Evolutionary conservation across 1,140 invertebrate genomes (phyloP).

Genomic region (Caerostris darwini): DNA sequence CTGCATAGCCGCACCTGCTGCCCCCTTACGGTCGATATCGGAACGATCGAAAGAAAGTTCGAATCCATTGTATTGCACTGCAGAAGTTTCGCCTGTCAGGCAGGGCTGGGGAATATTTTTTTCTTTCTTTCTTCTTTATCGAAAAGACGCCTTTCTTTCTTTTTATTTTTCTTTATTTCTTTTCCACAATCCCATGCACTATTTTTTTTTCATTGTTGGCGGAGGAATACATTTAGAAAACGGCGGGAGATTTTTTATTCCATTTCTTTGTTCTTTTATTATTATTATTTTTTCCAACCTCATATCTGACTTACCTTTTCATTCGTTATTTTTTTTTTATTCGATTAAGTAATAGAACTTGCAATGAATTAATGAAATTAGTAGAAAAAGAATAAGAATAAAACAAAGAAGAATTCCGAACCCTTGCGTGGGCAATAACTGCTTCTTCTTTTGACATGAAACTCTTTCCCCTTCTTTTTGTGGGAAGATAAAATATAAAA

Average conservation of each 20-base stretch:
- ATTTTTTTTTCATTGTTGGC: not conserved
- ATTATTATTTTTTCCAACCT: not conserved
- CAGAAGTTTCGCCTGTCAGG: not conserved
- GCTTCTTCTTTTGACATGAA: too few relatives aligned
- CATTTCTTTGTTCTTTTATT: not conserved
- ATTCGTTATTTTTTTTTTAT: conserved; percentile 29
- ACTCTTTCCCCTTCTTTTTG: too few relatives aligned
- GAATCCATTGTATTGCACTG: conserved; percentile 62
- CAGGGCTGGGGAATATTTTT: conserved; percentile 14
- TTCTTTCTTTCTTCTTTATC: conserved; percentile 8
- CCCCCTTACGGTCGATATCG: conserved; percentile 70
- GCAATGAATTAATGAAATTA: conserved; percentile 68
- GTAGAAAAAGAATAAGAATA: not conserved
- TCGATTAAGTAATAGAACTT: conserved; percentile 43
- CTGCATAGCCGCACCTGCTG: conserved; percentile 69
- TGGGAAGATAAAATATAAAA: too few relatives aligned
- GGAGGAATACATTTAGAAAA: conserved; percentile 3
- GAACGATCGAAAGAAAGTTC: conserved; percentile 64
- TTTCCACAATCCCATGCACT: not conserved
- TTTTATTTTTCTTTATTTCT: not conserved
- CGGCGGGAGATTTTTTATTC: not conserved
- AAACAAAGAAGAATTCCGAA: not conserved
- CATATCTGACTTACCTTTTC: conserved; percentile 13
- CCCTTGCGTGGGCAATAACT: too few relatives aligned
- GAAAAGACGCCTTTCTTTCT: conserved; percentile 16